phyloP scores from a whole-genome alignment of 2,888 invertebrate species.

The Ophion slaviceki region DNA sequence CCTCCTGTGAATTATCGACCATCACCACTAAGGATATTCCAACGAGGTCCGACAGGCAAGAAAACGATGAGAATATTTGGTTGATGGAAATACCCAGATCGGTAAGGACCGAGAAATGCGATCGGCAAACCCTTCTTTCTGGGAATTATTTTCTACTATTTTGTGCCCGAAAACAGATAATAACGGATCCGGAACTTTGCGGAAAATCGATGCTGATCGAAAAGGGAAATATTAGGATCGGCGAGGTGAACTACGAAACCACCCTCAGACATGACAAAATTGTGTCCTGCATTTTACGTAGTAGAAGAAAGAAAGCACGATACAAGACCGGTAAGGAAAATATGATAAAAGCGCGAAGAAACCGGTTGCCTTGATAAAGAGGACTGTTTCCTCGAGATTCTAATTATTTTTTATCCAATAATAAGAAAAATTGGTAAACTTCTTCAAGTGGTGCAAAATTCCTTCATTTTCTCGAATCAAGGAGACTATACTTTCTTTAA shows the following conservation, averaged over 20 bases:
- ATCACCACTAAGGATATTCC: constrained; percentile 56
- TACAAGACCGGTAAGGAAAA: constrained; percentile 69
- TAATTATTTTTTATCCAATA: no score
- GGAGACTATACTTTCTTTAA: no score
- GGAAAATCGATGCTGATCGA: constrained; percentile 66
- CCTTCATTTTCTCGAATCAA: no score
- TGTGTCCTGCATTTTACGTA: constrained; percentile 67
- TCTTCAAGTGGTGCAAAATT: no score
- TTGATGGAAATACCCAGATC: constrained; percentile 71
- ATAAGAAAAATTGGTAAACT: no score
- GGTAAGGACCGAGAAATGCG: constrained; percentile 56
- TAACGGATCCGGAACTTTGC: constrained; percentile 50
- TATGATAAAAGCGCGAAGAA: background rate
- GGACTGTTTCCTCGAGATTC: no score
- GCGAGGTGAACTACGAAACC: constrained; percentile 64
- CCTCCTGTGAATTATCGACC: constrained; percentile 29
- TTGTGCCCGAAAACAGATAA: constrained; percentile 27
- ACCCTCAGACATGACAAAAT: constrained; percentile 47
- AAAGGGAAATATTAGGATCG: constrained; percentile 66
- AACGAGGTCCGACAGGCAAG: constrained; percentile 39
- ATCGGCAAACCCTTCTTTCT: constrained; percentile 17
- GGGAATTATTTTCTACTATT: background rate
- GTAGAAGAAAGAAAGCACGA: constrained; percentile 50
- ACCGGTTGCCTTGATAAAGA: no score
- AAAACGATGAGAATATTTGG: constrained; percentile 71